Conservation (phyloP, 1,140 invertebrate species). For the Delia radicum region DNA sequence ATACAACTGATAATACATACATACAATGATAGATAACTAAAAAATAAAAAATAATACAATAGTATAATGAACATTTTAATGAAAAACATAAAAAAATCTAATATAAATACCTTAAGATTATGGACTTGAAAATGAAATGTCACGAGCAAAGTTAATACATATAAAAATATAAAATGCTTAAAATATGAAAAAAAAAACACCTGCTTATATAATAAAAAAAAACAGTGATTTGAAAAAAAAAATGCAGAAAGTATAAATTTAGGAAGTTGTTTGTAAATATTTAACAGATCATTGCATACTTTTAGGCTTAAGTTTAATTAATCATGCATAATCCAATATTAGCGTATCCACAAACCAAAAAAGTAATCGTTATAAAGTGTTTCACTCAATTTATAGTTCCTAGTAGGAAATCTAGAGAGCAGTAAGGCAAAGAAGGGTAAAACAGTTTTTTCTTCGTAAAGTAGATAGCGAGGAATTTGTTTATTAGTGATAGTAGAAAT, state of each 20-base stretch:
- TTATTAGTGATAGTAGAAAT: not conserved
- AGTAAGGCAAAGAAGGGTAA: not conserved
- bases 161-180: not conserved
- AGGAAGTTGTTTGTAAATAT: not conserved
- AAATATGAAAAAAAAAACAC: not conserved
- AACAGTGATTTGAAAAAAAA: no score
- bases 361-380: not conserved
- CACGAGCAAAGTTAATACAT: not conserved
- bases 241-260: no score
- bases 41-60: not conserved
- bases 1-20: not conserved
- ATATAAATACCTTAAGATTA: not conserved
- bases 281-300: not conserved
- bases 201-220: not conserved
- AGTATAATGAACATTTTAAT: not conserved
- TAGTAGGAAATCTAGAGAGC: not conserved
- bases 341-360: slow-evolving; percentile 13
- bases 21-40: not conserved
- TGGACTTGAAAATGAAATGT: not conserved
- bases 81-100: not conserved
- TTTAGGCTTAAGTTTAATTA: slow-evolving; percentile 2
- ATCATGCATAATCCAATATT: not conserved
- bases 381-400: not conserved
- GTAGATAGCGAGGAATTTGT: not conserved
- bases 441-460: not conserved